Percentiles rank a stretch among this genome's conserved stretches.
phyloP scores from a whole-genome alignment of 2,113 vertebrate genomes.

The Baryphthengus martii region DNA sequence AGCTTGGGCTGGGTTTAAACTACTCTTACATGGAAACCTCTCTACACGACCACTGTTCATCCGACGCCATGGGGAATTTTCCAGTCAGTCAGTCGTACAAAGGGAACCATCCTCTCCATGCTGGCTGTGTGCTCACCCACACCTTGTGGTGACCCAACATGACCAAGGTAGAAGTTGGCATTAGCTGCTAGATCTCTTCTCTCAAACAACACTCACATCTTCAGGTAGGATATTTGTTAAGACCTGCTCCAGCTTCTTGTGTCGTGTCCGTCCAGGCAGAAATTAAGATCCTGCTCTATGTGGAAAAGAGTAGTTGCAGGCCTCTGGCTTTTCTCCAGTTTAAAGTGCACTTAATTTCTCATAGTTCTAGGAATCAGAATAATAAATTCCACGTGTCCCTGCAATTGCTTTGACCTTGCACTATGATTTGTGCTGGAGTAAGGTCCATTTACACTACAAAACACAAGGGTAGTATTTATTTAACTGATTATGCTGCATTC shows the following conservation, averaged over 20 bases:
- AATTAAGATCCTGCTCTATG: neutral
- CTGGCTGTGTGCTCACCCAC: neutral
- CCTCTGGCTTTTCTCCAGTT: neutral
- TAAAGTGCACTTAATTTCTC: neutral
- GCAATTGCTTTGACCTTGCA: constrained; percentile 11
- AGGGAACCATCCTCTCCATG: neutral
- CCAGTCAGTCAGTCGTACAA: fast-evolving
- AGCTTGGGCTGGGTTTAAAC: neutral
- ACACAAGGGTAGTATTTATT: constrained; percentile 63
- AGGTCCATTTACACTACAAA: constrained; percentile 42
- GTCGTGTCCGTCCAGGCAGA: neutral
- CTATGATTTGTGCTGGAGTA: constrained; percentile 17
- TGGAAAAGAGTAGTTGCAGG: neutral
- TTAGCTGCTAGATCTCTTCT: neutral
- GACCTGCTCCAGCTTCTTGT: neutral
- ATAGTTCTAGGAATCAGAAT: neutral
- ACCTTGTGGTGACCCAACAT: fast-evolving
- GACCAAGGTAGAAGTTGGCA: fast-evolving
- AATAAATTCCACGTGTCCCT: neutral
- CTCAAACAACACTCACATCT: neutral
- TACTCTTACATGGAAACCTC: neutral
- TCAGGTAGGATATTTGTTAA: neutral
- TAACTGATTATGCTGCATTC: constrained; percentile 61
- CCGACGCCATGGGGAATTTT: fast-evolving
- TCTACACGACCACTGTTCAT: fast-evolving